Base-by-base conservation (phyloP, 2,797 vertebrate species). In the Spinibarbus caldwelli region DNA sequence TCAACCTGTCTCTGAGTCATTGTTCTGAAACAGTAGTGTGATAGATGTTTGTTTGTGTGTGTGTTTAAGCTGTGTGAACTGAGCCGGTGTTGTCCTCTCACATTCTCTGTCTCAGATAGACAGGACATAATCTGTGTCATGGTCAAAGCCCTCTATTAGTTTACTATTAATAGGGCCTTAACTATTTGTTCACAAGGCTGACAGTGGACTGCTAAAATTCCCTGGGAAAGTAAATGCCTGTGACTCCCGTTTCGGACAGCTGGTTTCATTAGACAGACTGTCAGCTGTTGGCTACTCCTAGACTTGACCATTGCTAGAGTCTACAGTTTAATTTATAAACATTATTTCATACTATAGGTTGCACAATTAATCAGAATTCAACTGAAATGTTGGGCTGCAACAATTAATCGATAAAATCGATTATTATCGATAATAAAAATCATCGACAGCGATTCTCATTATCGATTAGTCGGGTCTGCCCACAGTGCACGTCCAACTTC, bases 141-240 rank as follows among this genome's bases (percentile, higher is more conserved):
- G 92, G 91, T 84, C 89, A 91, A 89, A 91, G 90, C 87, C 87
- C 86, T 89, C 93, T 91, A 85, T 93, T 92, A 92, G 93, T 91
- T 92, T 90, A 88, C 94, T 95, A 95, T 93, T 94, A 93, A 95
- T 95, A 95, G 94, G 86, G 88, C 90, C 86, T 72, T 47, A 73
- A 81, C 85, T 79, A 41, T 89, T 81, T 82, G 89, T 59, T 83
- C 67, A 84, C 73, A 84, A 78, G 78, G 70, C 81, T 67, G 43
- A 54, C 43, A 64, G 78, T 67, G 68, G 62, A 80, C 84, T 78
- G 86, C 57, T n/a, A 64, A 85, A 85, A 66, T 79, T 72, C 71
- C 72, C 82, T 86, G 87, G 84, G 82, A 85, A 86, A 84, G 72
- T 54, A 52, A 38, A 81, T 70, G 64, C 36, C 68, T 52, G 29